Conservation (phyloP, 2,888 invertebrate genomes). For the Entomobrya proxima region DNA sequence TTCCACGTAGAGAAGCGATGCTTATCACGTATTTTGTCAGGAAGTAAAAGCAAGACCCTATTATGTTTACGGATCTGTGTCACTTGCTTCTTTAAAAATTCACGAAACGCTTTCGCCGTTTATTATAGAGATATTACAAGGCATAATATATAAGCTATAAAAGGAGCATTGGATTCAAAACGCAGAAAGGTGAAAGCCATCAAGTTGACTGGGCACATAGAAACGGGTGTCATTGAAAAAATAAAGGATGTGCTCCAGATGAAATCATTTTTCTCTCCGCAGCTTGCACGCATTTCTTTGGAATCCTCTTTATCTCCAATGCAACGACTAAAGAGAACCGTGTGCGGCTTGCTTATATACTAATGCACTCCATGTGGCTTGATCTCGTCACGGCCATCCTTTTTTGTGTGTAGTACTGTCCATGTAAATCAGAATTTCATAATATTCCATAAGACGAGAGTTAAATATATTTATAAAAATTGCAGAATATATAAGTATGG, state of each 20-base stretch:
- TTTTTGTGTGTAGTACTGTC: not conserved
- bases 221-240: slow-evolving; percentile 6
- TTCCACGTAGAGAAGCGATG: not conserved
- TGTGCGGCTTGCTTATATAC: not conserved
- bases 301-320: too few relatives aligned
- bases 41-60: too few relatives aligned
- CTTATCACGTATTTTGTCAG: not conserved
- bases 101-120: too few relatives aligned
- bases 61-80: too few relatives aligned
- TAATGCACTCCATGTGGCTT: not conserved
- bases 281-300: not conserved
- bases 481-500: too few relatives aligned
- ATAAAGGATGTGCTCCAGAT: not conserved
- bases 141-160: too few relatives aligned
- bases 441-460: not conserved
- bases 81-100: too few relatives aligned
- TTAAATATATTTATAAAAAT: too few relatives aligned
- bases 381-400: not conserved
- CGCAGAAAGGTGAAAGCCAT: not conserved
- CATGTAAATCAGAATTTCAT: not conserved
- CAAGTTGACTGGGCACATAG: not conserved
- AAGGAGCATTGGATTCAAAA: too few relatives aligned
- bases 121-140: too few relatives aligned
- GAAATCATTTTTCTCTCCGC: not conserved
- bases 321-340: not conserved